Base-by-base conservation (phyloP, 1,140 invertebrate species). In the Brachionus paranguensis region DNA sequence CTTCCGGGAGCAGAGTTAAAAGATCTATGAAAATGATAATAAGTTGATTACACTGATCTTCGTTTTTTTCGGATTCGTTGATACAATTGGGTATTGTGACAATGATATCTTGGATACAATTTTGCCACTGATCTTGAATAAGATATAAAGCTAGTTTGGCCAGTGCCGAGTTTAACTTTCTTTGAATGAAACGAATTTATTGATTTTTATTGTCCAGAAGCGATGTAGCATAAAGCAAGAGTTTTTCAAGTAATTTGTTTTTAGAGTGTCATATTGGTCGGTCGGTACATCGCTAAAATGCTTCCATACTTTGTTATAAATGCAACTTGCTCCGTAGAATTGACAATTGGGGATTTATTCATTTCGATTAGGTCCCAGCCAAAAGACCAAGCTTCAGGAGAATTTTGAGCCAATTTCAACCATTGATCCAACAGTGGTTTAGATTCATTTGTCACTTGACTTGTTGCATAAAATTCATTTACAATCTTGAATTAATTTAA, bases 301-400 rank as follows among this genome's bases (percentile, higher is more conserved):
- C n/a, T 81, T 81, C 3, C 27, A 81, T 24, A 81, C 78, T 81
- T 81, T 81, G 41, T 81, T 64, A 55, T 81, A 81, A 8, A 81
- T 45, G n/a, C 78, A 81, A 41, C 53, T 81, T 41, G 78, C 78
- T 24, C 78, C 78, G 11, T 81, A 81, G 60, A 81, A 81, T 64
- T 81, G 78, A 60, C 78, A 81, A 68, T 81, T 81, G 20, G 60
- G n/a, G n/a, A n/a, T n/a, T n/a, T n/a, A n/a, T n/a, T n/a, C n/a
- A n/a, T n/a, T n/a, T n/a, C n/a, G n/a, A n/a, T n/a, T n/a, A n/a
- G n/a, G n/a, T n/a, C n/a, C n/a, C n/a, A n/a, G n/a, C n/a, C n/a
- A n/a, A n/a, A n/a, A n/a, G n/a, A n/a, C n/a, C n/a, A n/a, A n/a
- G n/a, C n/a, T n/a, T n/a, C n/a, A n/a, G n/a, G n/a, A n/a, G n/a